Evolutionary conservation across 2,888 invertebrate genomes (phyloP).

Genomic region (Drosophila dives): DNA sequence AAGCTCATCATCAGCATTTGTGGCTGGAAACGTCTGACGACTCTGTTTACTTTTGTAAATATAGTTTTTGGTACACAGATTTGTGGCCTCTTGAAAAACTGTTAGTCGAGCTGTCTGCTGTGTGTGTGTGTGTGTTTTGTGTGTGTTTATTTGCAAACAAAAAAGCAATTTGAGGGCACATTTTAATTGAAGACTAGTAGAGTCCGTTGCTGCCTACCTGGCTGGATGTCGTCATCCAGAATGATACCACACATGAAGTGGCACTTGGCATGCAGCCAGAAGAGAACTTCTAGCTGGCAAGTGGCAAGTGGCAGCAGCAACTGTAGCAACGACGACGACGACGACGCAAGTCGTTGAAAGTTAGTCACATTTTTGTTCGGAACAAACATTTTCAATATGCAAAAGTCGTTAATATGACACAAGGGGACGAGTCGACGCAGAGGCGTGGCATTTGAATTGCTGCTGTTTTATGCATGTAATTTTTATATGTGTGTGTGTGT

Average conservation of each 20-base stretch:
- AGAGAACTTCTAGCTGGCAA: slow-evolving; percentile 31
- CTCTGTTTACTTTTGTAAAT: background rate
- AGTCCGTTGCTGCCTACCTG: slow-evolving; percentile 35
- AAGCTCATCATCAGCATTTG: slow-evolving; percentile 2
- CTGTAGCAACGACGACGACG: slow-evolving; percentile 40
- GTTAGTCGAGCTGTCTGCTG: background rate
- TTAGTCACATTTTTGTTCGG: slow-evolving; percentile 73
- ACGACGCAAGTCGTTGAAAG: slow-evolving; percentile 70
- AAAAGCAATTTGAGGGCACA: slow-evolving; percentile 72
- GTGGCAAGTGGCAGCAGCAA: slow-evolving; percentile 7
- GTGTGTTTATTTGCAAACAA: slow-evolving; percentile 66
- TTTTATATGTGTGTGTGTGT: slow-evolving; percentile 1
- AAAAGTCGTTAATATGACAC: slow-evolving; percentile 73
- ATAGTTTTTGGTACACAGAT: slow-evolving; percentile 8
- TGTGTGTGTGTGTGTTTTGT: background rate
- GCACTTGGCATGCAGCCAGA: slow-evolving; percentile 66
- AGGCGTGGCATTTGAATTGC: slow-evolving; percentile 57
- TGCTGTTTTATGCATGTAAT: slow-evolving; percentile 43
- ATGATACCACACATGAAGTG: slow-evolving; percentile 14
- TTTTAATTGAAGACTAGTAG: slow-evolving; percentile 67
- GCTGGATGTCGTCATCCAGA: slow-evolving; percentile 21
- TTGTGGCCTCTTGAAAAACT: background rate
- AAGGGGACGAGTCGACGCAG: slow-evolving; percentile 13
- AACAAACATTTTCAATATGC: slow-evolving; percentile 78
- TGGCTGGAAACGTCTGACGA: slow-evolving; percentile 1